Evolutionary conservation across 2,113 vertebrate species (phyloP), one percentile per base, ranked within the genome.

Genomic region (Nycticebus coucang): DNA sequence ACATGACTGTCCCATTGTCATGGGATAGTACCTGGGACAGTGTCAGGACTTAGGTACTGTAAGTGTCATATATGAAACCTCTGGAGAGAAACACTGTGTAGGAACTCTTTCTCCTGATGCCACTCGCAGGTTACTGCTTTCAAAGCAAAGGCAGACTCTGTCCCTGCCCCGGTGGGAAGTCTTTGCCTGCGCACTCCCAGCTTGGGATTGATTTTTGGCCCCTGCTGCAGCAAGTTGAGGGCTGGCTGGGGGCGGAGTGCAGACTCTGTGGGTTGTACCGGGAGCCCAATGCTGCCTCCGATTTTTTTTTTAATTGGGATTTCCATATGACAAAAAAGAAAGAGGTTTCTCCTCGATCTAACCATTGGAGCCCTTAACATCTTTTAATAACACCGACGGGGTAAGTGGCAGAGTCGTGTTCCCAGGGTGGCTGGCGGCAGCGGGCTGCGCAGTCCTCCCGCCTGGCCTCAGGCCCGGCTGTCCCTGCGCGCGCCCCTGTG

Each of bases 361-460:
- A 98, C 98, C n/a, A n/a, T n/a, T n/a, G 98, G 98, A 97, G 97
- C 99, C 98, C 98, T 99, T 99, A 99, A 98, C 98, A 98, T 98
- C 98, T 99, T 98, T 99, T 99, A 99, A 99, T 99, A 99, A 99
- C 98, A 98, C 98, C 98, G 97, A 97, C 94, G 69, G 97, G n/a
- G 98, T 99, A 98, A 99, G 99, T 98, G 98, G 98, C 97, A 93
- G 98, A 98, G 98, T 97, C 91, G 97, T 86, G 95, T 98, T 97
- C 98, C 98, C 92, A 94, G 95, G 97, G n/a, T 19, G n/a, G 53
- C 45, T 5, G 68, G 33, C 17, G 45, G 41, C 41, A 5, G 41
- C 41, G 3, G 94, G 94, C 72, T 59, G 66, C 77, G 21, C 3
- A 69, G 68, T 82, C 60, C 60, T 74, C 0, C 45, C 10, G 37